Percentiles rank a stretch among this genome's conserved stretches.
Evolutionary conservation across 1,140 invertebrate genomes (phyloP).

Genomic region (Phenacoccus solenopsis): DNA sequence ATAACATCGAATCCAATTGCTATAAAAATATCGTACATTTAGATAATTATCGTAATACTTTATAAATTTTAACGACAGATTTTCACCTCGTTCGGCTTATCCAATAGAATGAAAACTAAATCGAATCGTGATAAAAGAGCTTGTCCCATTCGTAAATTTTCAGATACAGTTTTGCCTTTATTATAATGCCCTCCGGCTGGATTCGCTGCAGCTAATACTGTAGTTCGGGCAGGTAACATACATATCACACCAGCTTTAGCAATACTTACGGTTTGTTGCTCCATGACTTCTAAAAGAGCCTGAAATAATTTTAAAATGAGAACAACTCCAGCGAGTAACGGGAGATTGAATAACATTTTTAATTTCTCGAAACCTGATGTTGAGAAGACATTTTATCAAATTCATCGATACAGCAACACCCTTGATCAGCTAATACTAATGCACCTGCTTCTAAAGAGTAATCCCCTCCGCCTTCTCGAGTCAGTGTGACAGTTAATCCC

Average conservation of each 20-base stretch:
- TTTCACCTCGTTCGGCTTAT: constrained; percentile 60
- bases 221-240: constrained; percentile 63
- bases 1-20: constrained; percentile 60
- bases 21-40: constrained; percentile 31
- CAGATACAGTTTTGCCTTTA: constrained; percentile 67
- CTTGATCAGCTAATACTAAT: constrained; percentile 67
- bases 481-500: constrained; percentile 73
- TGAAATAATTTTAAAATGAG: constrained; percentile 27
- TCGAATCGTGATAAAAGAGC: constrained; percentile 86
- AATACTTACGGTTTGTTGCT: constrained; percentile 81
- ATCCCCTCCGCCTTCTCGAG: constrained; percentile 61
- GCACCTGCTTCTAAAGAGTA: constrained; percentile 77
- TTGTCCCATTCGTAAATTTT: constrained; percentile 78
- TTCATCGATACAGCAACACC: constrained; percentile 88
- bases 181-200: constrained; percentile 80
- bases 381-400: constrained; percentile 82
- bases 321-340: background rate
- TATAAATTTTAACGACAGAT: constrained; percentile 9
- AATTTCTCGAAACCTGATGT: constrained; percentile 41
- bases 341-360: background rate
- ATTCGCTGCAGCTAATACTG: constrained; percentile 85
- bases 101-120: constrained; percentile 80
- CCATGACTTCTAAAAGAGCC: constrained; percentile 85
- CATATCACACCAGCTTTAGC: constrained; percentile 75
- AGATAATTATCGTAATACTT: constrained; percentile 17